Evolutionary conservation across 1,140 invertebrate species (phyloP).

Genomic region (Goniozus legneri): DNA sequence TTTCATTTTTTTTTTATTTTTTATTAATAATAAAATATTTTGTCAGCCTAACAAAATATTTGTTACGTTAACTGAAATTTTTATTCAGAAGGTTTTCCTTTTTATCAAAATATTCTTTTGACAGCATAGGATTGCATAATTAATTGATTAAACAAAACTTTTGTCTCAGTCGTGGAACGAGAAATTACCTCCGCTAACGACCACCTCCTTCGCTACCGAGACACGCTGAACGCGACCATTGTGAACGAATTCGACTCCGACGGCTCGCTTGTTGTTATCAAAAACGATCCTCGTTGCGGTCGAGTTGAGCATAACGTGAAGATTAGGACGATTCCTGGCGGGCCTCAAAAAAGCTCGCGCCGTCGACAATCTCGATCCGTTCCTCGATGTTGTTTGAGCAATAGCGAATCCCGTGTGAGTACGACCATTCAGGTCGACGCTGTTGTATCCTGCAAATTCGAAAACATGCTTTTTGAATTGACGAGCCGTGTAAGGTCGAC

Average conservation of each 20-base stretch:
- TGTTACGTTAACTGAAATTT: too few species aligned
- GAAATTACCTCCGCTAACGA: slow-evolving; percentile 62
- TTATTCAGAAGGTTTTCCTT: too few species aligned
- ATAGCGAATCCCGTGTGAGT: slow-evolving; percentile 77
- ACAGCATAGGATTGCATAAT: slow-evolving; percentile 12
- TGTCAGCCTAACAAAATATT: too few species aligned
- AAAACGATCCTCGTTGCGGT: slow-evolving; percentile 71
- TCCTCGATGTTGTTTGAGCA: slow-evolving; percentile 82
- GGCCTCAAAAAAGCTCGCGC: slow-evolving; percentile 81
- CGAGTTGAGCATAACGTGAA: slow-evolving; percentile 74
- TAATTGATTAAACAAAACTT: slow-evolving; percentile 57
- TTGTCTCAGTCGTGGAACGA: too few species aligned
- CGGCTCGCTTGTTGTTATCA: slow-evolving; percentile 65
- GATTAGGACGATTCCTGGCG: slow-evolving; percentile 67
- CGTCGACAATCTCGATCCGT: slow-evolving; percentile 81
- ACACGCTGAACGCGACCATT: slow-evolving; percentile 49
- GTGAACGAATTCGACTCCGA: slow-evolving; percentile 66
- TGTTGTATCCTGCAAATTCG: slow-evolving; percentile 67
- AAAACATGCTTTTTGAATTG: too few species aligned
- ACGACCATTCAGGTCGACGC: slow-evolving; percentile 81
- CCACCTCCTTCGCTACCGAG: slow-evolving; percentile 60
- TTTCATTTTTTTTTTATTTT: too few species aligned
- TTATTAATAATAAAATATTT: too few species aligned
- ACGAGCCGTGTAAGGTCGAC: too few species aligned
- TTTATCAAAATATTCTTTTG: too few species aligned